Percentiles rank a stretch among this genome's conserved stretches.
Evolutionary conservation across 2,113 vertebrate species (phyloP).

Genomic region (Alaudala cheleensis): DNA sequence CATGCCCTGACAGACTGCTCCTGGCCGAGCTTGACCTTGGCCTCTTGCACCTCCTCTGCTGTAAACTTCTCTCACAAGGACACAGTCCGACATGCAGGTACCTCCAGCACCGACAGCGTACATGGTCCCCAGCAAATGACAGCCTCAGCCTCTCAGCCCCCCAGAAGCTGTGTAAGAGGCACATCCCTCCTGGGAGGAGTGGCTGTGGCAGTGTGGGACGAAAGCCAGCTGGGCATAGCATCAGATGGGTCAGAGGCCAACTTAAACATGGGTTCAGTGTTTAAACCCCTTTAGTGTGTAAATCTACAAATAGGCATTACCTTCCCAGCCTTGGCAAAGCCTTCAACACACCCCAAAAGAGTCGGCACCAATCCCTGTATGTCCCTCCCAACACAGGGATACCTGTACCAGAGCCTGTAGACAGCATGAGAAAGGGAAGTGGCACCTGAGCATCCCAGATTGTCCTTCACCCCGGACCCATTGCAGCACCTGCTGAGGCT

Average conservation of each 20-base stretch:
- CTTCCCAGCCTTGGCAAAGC: neutral
- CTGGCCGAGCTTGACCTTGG: neutral
- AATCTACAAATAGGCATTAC: neutral
- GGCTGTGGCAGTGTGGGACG: rapidly evolving
- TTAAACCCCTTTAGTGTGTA: neutral
- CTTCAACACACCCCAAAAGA: neutral
- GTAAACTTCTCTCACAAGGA: neutral
- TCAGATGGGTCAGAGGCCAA: neutral
- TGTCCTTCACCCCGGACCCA: rapidly evolving
- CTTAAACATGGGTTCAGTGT: rapidly evolving
- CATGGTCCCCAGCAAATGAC: rapidly evolving
- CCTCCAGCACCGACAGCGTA: rapidly evolving
- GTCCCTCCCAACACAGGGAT: neutral
- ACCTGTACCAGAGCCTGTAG: neutral
- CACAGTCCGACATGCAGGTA: rapidly evolving
- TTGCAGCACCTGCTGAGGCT: rapidly evolving
- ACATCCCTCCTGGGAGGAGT: neutral
- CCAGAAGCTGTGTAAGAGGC: neutral
- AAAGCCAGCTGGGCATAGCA: neutral
- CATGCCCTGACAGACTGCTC: rapidly evolving
- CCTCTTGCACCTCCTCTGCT: neutral
- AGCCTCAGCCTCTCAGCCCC: rapidly evolving
- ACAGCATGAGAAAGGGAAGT: neutral
- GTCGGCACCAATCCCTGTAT: rapidly evolving
- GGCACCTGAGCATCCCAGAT: neutral